Conservation (phyloP, 2,113 vertebrate genomes). For the Glareola pratincola region DNA sequence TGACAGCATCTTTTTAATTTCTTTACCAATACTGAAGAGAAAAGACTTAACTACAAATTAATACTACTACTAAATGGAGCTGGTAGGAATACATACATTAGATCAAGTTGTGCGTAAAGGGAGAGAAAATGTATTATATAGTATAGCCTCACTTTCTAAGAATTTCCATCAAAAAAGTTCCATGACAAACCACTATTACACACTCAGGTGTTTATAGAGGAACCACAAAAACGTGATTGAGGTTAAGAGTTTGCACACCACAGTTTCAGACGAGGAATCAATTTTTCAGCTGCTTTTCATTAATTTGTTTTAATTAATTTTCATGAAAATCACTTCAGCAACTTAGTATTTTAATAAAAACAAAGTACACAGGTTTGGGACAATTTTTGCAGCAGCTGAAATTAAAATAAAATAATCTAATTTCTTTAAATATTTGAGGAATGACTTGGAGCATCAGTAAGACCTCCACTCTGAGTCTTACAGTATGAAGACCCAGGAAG, state of each 20-base stretch:
- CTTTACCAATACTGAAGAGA: background rate
- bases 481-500: background rate
- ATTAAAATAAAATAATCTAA: background rate
- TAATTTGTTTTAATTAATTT: slow-evolving; percentile 40
- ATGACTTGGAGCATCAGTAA: background rate
- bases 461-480: background rate
- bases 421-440: background rate
- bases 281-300: slow-evolving; percentile 8
- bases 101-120: background rate
- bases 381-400: background rate
- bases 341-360: background rate
- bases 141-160: background rate
- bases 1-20: background rate
- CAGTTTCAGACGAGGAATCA: background rate
- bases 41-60: background rate
- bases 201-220: slow-evolving; percentile 9
- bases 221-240: slow-evolving; percentile 37
- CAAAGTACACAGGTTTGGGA: background rate
- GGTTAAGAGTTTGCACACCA: slow-evolving; percentile 27
- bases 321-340: background rate
- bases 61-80: background rate
- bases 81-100: background rate
- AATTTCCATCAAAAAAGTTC: background rate
- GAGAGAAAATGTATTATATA: background rate
- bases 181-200: slow-evolving; percentile 23